A percentile compares a stretch with the other conserved stretches of the same genome.
Conservation (phyloP, 2,888 invertebrate genomes). For the Acanthoscelides obtectus region DNA sequence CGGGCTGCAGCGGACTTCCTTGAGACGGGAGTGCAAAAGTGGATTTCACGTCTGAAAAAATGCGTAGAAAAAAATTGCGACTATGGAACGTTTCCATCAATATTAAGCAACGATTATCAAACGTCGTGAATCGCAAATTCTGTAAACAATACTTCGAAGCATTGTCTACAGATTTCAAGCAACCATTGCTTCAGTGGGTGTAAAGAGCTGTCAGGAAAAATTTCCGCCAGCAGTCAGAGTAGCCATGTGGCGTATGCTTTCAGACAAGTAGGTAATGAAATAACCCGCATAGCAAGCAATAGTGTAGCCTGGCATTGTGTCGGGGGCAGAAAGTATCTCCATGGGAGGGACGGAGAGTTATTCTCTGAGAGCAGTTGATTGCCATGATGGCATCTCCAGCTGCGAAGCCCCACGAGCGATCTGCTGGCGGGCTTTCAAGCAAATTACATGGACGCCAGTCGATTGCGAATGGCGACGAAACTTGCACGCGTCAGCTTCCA, state of each 20-base stretch:
- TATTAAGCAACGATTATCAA: no score
- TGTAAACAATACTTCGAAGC: no score
- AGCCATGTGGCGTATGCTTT: not conserved
- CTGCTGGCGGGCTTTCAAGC: not conserved
- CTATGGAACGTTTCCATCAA: no score
- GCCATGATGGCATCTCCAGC: not conserved
- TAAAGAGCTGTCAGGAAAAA: not conserved
- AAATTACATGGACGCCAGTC: not conserved
- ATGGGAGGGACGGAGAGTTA: not conserved
- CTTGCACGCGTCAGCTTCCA: not conserved
- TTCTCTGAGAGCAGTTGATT: not conserved
- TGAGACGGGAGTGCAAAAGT: no score
- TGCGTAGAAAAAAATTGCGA: no score
- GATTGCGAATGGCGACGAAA: not conserved
- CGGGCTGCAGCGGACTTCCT: no score
- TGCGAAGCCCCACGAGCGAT: not conserved
- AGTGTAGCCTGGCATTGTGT: not conserved
- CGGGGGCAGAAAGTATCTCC: not conserved
- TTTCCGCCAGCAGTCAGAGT: not conserved
- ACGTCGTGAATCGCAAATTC: no score
- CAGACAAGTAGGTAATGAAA: not conserved
- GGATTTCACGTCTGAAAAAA: no score
- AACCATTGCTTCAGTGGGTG: no score
- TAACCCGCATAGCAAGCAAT: not conserved
- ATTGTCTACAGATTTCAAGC: no score